Evolutionary conservation across 2,113 vertebrate genomes (phyloP).

Genomic region (Meleagris gallopavo): DNA sequence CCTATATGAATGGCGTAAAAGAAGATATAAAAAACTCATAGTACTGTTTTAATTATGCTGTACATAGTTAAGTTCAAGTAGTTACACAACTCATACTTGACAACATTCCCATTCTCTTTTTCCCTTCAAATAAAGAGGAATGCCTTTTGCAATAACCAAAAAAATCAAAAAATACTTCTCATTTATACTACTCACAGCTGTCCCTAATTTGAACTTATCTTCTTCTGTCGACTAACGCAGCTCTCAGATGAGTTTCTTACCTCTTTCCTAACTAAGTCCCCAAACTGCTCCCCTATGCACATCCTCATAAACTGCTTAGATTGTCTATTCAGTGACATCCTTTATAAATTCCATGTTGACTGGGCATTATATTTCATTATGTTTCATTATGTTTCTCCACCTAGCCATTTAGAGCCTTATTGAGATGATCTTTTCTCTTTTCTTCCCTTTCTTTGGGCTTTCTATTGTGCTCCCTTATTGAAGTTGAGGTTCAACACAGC

Average conservation of each 20-base stretch:
- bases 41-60: not conserved
- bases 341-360: not conserved
- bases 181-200: not conserved
- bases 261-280: not conserved
- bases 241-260: conserved; percentile 2
- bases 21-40: not conserved
- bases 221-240: conserved; percentile 5
- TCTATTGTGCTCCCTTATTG: not conserved
- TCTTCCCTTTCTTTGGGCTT: not conserved
- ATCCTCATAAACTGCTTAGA: not conserved
- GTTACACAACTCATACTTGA: not conserved
- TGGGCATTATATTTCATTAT: not conserved
- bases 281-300: not conserved
- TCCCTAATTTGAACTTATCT: conserved; percentile 9
- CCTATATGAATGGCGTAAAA: not conserved
- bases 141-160: not conserved
- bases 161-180: not conserved
- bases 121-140: not conserved
- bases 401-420: not conserved
- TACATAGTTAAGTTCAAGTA: not conserved
- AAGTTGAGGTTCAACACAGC: not conserved
- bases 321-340: not conserved
- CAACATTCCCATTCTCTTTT: not conserved
- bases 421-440: not conserved
- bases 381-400: not conserved